Conservation (phyloP, 1,140 invertebrate genomes). For the Tetramorium simillimum region DNA sequence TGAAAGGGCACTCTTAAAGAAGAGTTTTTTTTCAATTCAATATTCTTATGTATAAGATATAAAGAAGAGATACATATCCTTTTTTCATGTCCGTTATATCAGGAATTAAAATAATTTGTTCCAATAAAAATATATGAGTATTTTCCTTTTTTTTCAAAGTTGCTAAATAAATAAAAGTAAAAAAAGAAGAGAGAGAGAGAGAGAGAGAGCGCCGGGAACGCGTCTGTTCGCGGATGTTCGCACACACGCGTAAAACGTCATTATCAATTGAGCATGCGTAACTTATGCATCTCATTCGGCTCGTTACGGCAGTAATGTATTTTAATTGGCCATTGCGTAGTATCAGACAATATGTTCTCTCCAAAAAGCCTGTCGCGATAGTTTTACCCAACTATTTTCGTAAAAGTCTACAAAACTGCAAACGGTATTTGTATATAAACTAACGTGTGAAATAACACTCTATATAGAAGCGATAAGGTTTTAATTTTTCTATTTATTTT, state of each 20-base stretch:
- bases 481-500: not conserved
- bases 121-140: not conserved
- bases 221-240: constrained; percentile 35
- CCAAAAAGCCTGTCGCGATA: constrained; percentile 6
- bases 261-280: constrained; percentile 76
- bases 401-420: not conserved
- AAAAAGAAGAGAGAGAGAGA: not conserved
- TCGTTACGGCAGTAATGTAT: constrained; percentile 83
- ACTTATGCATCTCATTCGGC: constrained; percentile 81
- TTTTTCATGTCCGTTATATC: not conserved
- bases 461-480: not conserved
- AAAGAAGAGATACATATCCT: not conserved
- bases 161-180: constrained; percentile 20
- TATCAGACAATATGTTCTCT: constrained; percentile 53
- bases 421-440: not conserved
- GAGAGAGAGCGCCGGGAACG: not conserved
- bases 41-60: not conserved
- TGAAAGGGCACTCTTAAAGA: not conserved
- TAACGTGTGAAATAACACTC: not conserved
- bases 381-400: not conserved
- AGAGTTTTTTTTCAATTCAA: not conserved
- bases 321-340: constrained; percentile 80
- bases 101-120: not conserved
- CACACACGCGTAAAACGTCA: constrained; percentile 62
- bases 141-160: constrained; percentile 34